These are phyloP conservation scores for Esox niger DNA, from an alignment of 2,113 vertebrate species.

Conservation along the genomic window DNA sequence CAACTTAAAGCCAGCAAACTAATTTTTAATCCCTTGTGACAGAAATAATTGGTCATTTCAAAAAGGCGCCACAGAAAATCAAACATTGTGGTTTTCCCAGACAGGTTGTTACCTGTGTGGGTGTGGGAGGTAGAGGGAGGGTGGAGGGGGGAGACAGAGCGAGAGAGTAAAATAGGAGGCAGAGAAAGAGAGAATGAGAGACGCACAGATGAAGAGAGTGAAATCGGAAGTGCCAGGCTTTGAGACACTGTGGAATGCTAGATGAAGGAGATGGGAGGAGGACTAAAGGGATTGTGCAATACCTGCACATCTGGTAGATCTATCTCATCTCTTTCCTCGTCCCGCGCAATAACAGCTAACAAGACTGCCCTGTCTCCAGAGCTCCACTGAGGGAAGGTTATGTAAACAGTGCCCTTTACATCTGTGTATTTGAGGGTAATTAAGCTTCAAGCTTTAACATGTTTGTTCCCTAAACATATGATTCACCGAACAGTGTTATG, in stretches of 20 bases:
- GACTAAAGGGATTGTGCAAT: conserved; percentile 68
- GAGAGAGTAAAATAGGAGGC: not conserved
- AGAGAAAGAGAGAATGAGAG: not conserved
- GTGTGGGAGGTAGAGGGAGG: conserved; percentile 29
- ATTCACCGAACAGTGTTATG: not conserved
- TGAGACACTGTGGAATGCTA: conserved; percentile 55
- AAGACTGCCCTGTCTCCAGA: conserved; percentile 49
- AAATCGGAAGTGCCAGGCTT: conserved; percentile 13
- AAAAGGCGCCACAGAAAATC: conserved; percentile 32
- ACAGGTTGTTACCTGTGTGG: conserved; percentile 63
- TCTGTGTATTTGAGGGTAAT: conserved; percentile 28
- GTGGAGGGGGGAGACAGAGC: not conserved
- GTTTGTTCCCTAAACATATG: not conserved
- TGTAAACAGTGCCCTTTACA: conserved; percentile 54
- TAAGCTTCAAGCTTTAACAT: conserved; percentile 11
- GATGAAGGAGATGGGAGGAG: conserved; percentile 25
- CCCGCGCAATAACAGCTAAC: conserved; percentile 50
- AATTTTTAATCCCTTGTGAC: conserved; percentile 49
- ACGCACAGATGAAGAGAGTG: not conserved
- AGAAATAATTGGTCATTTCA: conserved; percentile 50
- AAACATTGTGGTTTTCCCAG: conserved; percentile 58
- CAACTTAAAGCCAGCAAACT: conserved; percentile 24
- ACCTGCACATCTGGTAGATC: conserved; percentile 71
- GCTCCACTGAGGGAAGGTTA: conserved; percentile 50
- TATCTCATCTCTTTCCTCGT: conserved; percentile 54